Evolutionary conservation across 2,113 vertebrate species (phyloP).

Genomic region (Xerus inauris): DNA sequence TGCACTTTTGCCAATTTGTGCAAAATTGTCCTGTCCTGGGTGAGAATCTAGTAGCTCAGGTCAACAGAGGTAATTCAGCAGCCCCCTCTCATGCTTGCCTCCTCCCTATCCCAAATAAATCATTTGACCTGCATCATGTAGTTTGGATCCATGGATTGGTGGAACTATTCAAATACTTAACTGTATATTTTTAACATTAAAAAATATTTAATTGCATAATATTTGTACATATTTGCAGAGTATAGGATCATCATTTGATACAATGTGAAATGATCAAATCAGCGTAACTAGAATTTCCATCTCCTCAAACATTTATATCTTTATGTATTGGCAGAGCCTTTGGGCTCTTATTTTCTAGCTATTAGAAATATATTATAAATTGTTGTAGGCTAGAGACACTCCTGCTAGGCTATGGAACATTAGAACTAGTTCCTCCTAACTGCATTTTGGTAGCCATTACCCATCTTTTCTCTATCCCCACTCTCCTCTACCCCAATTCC

Average conservation of each 20-base stretch:
- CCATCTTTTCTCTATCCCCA: not conserved
- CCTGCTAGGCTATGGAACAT: not conserved
- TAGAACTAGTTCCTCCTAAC: not conserved
- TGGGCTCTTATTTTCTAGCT: not conserved
- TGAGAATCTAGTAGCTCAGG: not conserved
- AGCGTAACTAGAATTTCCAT: not conserved
- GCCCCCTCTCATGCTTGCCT: not conserved
- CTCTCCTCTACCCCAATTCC: not conserved
- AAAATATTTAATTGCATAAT: not conserved
- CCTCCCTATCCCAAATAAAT: not conserved
- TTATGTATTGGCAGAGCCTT: not conserved
- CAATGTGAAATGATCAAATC: not conserved
- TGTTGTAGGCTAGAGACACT: not conserved
- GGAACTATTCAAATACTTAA: not conserved
- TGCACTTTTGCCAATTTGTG: not conserved
- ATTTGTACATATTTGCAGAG: not conserved
- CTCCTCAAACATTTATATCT: not conserved
- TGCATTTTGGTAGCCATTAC: not conserved
- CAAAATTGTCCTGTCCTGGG: not conserved
- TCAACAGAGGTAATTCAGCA: not conserved
- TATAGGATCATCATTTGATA: not conserved
- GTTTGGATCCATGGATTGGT: not conserved
- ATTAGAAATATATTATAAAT: not conserved
- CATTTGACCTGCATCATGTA: not conserved
- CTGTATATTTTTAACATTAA: not conserved